Conservation (phyloP, 2,797 vertebrate species). For the Salarias fasciatus region DNA sequence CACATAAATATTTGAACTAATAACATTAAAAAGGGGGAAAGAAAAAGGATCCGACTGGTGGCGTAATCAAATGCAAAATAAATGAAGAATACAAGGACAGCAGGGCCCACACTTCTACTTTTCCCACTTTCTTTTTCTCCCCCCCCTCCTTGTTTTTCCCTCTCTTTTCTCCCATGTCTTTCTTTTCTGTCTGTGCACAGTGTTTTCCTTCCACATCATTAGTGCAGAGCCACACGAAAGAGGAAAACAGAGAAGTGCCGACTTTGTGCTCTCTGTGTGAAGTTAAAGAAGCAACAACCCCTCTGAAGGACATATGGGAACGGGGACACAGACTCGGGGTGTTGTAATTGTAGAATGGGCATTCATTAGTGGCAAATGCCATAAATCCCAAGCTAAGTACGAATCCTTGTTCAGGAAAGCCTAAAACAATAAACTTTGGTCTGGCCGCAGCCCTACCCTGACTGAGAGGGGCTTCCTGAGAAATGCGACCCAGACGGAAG, state of each 20-base stretch:
- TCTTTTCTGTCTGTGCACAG: constrained; percentile 82
- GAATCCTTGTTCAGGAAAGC: constrained; percentile 96
- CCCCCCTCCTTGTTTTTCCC: constrained; percentile 51
- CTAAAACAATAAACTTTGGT: constrained; percentile 97
- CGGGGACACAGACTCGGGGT: constrained; percentile 85
- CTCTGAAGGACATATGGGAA: constrained; percentile 90
- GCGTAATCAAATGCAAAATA: constrained; percentile 99
- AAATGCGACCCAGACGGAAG: constrained; percentile 86
- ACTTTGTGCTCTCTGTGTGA: constrained; percentile 90
- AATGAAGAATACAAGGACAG: constrained; percentile 98
- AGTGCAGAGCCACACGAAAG: constrained; percentile 92
- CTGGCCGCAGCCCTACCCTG: constrained; percentile 87
- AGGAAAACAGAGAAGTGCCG: constrained; percentile 90
- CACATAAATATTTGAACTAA: constrained; percentile 99
- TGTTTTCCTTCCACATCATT: constrained; percentile 97
- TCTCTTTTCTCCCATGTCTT: constrained; percentile 53
- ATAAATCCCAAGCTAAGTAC: constrained; percentile 98
- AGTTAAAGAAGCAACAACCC: constrained; percentile 91
- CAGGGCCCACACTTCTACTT: constrained; percentile 77
- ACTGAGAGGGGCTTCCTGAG: constrained; percentile 88
- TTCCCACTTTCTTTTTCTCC: constrained; percentile 44
- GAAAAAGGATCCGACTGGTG: constrained; percentile 94
- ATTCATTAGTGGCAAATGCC: constrained; percentile 96
- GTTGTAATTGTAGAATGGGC: constrained; percentile 96
- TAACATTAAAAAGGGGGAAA: constrained; percentile 94